A percentile compares a stretch with the other conserved stretches of the same genome.
Evolutionary conservation across 2,888 invertebrate genomes (phyloP).

Genomic region (Malacosoma neustria): DNA sequence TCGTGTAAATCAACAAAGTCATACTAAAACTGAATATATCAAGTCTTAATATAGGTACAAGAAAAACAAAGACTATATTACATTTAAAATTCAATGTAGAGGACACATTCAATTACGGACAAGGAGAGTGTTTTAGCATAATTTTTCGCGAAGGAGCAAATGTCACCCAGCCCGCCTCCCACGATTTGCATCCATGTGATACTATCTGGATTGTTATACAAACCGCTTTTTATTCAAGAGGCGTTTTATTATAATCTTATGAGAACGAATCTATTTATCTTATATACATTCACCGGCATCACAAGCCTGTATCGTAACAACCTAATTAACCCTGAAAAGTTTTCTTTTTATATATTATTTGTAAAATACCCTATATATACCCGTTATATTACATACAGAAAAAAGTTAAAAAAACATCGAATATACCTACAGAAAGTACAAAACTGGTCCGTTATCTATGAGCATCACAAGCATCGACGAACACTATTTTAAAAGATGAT

Average conservation of each 20-base stretch:
- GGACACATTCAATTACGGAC: conserved; percentile 44
- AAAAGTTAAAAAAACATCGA: too few species aligned
- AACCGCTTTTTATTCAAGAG: conserved; percentile 24
- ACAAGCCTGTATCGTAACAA: background rate
- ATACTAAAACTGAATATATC: conserved; percentile 23
- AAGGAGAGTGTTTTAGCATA: conserved; percentile 42
- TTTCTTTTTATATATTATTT: too few species aligned
- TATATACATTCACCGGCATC: conserved; percentile 1
- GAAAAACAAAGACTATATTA: conserved; percentile 43
- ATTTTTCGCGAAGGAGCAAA: conserved; percentile 33
- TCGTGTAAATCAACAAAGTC: conserved; percentile 21
- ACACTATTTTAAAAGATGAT: too few species aligned
- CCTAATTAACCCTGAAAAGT: background rate
- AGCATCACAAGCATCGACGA: too few species aligned
- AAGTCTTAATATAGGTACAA: conserved; percentile 25
- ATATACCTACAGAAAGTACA: too few species aligned
- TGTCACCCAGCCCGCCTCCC: conserved; percentile 33
- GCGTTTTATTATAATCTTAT: conserved; percentile 17
- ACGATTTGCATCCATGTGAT: conserved; percentile 31
- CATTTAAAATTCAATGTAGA: conserved; percentile 58
- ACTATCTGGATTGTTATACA: conserved; percentile 21
- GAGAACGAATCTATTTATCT: conserved; percentile 10
- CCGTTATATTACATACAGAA: too few species aligned
- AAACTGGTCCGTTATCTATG: too few species aligned
- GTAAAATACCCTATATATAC: too few species aligned